Conservation (phyloP, 1,140 invertebrate species). For the Apis dorsata region DNA sequence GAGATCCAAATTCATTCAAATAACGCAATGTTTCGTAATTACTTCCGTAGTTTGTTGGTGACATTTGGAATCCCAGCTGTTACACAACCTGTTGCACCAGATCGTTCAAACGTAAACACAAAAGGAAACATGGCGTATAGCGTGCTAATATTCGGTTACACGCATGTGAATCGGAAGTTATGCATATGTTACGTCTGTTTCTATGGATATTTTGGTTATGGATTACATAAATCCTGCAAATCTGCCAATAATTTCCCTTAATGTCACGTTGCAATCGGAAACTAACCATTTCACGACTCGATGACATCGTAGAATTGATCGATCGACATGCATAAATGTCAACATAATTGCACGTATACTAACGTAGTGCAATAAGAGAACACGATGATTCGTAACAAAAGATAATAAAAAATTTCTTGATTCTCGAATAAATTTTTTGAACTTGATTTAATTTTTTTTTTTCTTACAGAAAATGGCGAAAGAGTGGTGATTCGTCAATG, state of each 20-base stretch:
- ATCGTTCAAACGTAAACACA: conserved; percentile 26
- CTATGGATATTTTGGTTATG: background rate
- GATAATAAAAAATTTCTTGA: too few relatives aligned
- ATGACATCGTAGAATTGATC: background rate
- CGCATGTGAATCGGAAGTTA: conserved; percentile 6
- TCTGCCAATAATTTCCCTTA: background rate
- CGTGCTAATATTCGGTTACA: background rate
- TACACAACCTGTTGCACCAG: conserved; percentile 36
- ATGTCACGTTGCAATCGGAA: background rate
- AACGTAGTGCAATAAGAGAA: too few relatives aligned
- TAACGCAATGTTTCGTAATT: conserved; percentile 2
- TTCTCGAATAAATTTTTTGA: background rate
- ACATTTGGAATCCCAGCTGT: conserved; percentile 20
- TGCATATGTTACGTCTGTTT: background rate
- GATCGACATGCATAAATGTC: background rate
- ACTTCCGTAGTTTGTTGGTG: conserved; percentile 20
- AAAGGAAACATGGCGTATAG: background rate
- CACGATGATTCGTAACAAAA: too few relatives aligned
- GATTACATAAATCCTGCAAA: background rate
- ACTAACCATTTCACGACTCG: background rate
- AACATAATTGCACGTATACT: too few relatives aligned
- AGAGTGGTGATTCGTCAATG: conserved; percentile 80
- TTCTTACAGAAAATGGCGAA: conserved; percentile 78
- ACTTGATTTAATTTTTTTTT: background rate
- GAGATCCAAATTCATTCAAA: background rate